These are phyloP conservation scores for Corella eumyota DNA, from an alignment of 23 tunicate genomes.

Conservation along the genomic window DNA sequence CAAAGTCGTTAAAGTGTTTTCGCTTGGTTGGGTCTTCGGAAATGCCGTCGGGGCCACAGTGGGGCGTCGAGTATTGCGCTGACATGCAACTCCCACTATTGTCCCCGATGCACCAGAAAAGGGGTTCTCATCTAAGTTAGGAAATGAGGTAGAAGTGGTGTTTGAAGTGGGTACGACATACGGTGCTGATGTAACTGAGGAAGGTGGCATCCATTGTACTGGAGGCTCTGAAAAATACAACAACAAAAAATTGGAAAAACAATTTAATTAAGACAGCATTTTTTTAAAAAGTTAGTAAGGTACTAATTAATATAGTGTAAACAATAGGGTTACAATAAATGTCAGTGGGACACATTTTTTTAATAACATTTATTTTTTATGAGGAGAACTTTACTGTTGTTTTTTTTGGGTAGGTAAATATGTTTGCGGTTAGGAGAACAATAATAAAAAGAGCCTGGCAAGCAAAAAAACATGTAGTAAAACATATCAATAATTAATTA, in stretches of 20 bases:
- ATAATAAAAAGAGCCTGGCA: too few relatives aligned
- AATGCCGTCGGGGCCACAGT: conserved; percentile 1
- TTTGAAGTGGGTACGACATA: not conserved
- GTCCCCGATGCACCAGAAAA: conserved; percentile 26
- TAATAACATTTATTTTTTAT: too few relatives aligned
- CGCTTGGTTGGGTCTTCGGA: not conserved
- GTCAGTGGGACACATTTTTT: too few relatives aligned
- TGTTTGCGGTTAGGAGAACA: too few relatives aligned
- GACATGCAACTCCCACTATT: conserved; percentile 16
- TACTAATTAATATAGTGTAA: too few relatives aligned
- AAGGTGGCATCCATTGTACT: conserved; percentile 16
- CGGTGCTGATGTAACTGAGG: conserved; percentile 4
- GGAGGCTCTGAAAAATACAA: conserved; percentile 14
- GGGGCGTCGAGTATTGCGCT: conserved; percentile 10
- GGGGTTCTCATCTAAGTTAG: not conserved
- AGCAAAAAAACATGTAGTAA: too few relatives aligned
- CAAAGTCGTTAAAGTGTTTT: conserved; percentile 18
- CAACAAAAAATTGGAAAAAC: not conserved
- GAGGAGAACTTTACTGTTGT: too few relatives aligned
- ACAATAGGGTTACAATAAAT: too few relatives aligned
- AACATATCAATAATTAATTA: too few relatives aligned
- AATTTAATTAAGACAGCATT: too few relatives aligned
- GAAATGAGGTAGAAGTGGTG: conserved; percentile 6
- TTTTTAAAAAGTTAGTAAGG: too few relatives aligned
- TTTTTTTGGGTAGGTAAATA: too few relatives aligned